Conservation (phyloP, 64 coral and sea anemone species). For the Stichodactyla helianthus region DNA sequence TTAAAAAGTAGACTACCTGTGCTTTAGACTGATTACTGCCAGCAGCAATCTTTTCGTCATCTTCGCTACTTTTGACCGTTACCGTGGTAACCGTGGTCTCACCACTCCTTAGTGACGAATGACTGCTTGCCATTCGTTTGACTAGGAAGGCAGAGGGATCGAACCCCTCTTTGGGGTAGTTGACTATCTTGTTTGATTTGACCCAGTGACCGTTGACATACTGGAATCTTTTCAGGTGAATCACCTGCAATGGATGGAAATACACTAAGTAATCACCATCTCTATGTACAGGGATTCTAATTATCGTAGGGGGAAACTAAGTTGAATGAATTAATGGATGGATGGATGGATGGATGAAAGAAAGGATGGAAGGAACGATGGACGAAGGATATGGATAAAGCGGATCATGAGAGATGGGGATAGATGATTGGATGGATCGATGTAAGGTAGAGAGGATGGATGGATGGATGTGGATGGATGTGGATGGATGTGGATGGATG, state of each 20-base stretch:
- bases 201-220: constrained; percentile 98
- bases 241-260: constrained; percentile 39
- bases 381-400: too few species aligned
- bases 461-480: too few species aligned
- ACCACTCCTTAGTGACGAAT: not conserved
- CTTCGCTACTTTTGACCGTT: constrained; percentile 61
- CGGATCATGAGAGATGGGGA: too few species aligned
- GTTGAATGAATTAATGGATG: too few species aligned
- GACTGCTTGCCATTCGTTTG: constrained; percentile 34
- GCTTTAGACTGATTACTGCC: constrained; percentile 1
- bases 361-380: too few species aligned
- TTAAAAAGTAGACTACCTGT: not conserved
- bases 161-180: constrained; percentile 84
- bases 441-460: too few species aligned
- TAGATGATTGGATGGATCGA: too few species aligned
- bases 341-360: too few species aligned
- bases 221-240: constrained; percentile 94
- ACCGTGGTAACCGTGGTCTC: constrained; percentile 60
- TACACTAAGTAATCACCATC: too few species aligned
- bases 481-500: too few species aligned
- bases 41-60: constrained; percentile 21
- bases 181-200: constrained; percentile 96
- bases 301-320: too few species aligned
- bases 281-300: too few species aligned
- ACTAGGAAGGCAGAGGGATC: constrained; percentile 94